phyloP scores from a whole-genome alignment of 2,888 invertebrate species.

The Drosophila quinaria region DNA sequence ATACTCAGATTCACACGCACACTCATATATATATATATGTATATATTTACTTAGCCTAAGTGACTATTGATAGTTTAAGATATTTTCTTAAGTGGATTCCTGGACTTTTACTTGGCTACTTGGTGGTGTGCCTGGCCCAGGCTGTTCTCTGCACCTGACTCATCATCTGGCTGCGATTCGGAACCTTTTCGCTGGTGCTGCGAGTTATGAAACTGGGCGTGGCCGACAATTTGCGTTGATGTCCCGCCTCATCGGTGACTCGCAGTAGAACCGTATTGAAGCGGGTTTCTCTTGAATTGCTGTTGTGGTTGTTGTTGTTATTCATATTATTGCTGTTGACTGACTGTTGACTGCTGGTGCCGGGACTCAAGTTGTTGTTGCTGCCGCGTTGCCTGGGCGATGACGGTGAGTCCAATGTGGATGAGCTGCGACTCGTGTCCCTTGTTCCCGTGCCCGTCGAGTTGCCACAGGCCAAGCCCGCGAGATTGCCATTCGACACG shows the following conservation, averaged over 20 bases:
- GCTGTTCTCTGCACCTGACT: constrained; percentile 92
- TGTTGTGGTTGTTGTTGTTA: constrained; percentile 43
- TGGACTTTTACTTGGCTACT: constrained; percentile 85
- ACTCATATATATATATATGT: constrained; percentile 16
- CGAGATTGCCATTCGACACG: constrained; percentile 85
- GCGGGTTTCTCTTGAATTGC: constrained; percentile 66
- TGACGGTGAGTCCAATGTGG: constrained; percentile 79
- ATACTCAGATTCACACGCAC: constrained; percentile 15
- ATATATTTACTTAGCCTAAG: constrained; percentile 11
- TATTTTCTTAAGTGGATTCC: constrained; percentile 10
- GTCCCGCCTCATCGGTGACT: constrained; percentile 87
- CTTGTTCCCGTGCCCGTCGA: constrained; percentile 65
- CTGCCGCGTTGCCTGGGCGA: constrained; percentile 66
- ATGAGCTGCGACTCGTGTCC: constrained; percentile 81
- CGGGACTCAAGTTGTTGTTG: constrained; percentile 70
- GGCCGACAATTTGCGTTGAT: constrained; percentile 86
- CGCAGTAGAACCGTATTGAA: constrained; percentile 87
- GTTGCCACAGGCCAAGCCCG: constrained; percentile 71
- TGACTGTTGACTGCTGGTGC: constrained; percentile 49
- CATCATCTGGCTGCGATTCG: constrained; percentile 94
- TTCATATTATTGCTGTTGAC: constrained; percentile 51
- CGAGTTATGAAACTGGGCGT: constrained; percentile 90
- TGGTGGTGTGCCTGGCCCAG: constrained; percentile 95
- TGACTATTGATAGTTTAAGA: constrained; percentile 39
- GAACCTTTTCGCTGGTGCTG: constrained; percentile 94